Percentiles rank a stretch among this genome's conserved stretches.
These are phyloP conservation scores for Sipha flava DNA, from an alignment of 1,140 invertebrate genomes.

Conservation along the genomic window DNA sequence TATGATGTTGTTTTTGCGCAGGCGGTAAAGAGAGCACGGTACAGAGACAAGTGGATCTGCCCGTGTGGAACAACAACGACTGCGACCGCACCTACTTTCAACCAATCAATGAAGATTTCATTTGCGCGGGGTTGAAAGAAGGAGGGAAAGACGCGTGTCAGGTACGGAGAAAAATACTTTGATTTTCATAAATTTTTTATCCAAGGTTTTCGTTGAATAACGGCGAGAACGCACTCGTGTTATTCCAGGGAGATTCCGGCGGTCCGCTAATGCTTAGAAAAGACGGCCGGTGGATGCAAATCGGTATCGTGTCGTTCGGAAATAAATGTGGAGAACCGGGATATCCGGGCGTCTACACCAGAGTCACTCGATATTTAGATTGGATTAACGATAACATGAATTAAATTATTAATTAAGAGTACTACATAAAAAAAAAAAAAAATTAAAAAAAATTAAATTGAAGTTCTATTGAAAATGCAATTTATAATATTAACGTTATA, in stretches of 20 bases:
- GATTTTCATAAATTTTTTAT: too few species aligned
- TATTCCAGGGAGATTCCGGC: constrained; percentile 65
- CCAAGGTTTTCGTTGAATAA: too few species aligned
- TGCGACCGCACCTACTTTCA: constrained; percentile 85
- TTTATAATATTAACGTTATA: background rate
- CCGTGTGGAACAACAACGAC: constrained; percentile 84
- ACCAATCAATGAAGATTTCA: constrained; percentile 79
- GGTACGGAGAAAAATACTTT: too few species aligned
- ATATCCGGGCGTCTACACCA: constrained; percentile 68
- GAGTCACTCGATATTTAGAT: constrained; percentile 56
- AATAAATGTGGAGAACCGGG: constrained; percentile 61
- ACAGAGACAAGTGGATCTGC: constrained; percentile 71
- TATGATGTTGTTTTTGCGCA: constrained; percentile 38
- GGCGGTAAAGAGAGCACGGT: constrained; percentile 74
- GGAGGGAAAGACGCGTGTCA: constrained; percentile 89
- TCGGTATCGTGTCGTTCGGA: constrained; percentile 69
- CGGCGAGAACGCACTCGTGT: too few species aligned
- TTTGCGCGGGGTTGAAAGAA: constrained; percentile 82
- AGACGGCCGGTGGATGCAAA: constrained; percentile 48
- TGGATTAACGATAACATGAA: constrained; percentile 46
- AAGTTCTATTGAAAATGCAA: too few species aligned
- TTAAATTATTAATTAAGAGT: too few species aligned
- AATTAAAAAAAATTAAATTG: too few species aligned
- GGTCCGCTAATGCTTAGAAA: constrained; percentile 64
- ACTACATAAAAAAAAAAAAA: too few species aligned